Conservation (phyloP, 1,140 invertebrate genomes). For the Cydia amplana region DNA sequence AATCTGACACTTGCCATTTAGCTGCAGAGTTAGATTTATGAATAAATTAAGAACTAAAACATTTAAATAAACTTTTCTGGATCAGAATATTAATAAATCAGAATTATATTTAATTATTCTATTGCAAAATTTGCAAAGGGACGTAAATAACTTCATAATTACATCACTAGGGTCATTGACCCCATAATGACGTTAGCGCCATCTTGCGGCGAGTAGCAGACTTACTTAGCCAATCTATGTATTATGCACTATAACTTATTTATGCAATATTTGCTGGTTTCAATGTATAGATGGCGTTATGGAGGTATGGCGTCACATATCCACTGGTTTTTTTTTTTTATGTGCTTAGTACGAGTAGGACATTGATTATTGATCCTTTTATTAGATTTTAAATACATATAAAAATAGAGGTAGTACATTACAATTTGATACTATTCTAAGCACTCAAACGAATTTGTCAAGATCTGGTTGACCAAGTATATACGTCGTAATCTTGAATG, state of each 20-base stretch:
- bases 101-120: background rate
- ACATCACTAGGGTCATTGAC: background rate
- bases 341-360: background rate
- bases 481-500: too few relatives aligned
- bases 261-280: background rate
- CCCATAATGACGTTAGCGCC: background rate
- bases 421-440: too few relatives aligned
- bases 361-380: too few relatives aligned
- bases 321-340: too few relatives aligned
- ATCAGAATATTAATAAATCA: background rate
- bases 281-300: background rate
- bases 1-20: too few relatives aligned
- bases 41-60: too few relatives aligned
- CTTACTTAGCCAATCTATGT: background rate
- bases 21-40: too few relatives aligned
- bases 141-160: constrained; percentile 6
- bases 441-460: too few relatives aligned
- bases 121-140: background rate
- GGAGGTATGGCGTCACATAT: too few relatives aligned
- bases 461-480: too few relatives aligned
- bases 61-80: background rate
- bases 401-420: too few relatives aligned
- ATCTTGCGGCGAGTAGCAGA: constrained; percentile 29
- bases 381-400: too few relatives aligned
- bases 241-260: background rate